Evolutionary conservation across 2,888 invertebrate genomes (phyloP).

Genomic region (Torymus tubicola): DNA sequence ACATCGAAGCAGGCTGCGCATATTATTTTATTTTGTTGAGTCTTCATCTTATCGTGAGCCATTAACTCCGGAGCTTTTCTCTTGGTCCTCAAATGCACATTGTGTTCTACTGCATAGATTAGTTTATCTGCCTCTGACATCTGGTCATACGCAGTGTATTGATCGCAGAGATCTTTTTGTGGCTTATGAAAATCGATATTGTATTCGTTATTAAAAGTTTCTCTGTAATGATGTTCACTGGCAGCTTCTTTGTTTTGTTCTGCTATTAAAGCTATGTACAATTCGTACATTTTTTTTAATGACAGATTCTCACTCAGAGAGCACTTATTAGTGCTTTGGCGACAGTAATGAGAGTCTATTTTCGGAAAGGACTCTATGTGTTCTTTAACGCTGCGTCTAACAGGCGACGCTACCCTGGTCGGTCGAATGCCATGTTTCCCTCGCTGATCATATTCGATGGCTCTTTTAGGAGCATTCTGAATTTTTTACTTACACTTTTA

Average conservation of each 20-base stretch:
- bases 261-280: constrained; percentile 6
- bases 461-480: neutral
- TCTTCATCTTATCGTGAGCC: neutral
- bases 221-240: constrained; percentile 6
- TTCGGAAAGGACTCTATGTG: constrained; percentile 56
- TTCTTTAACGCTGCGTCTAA: constrained; percentile 30
- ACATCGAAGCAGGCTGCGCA: neutral
- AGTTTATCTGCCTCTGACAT: constrained; percentile 3
- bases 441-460: neutral
- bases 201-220: constrained; percentile 34
- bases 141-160: constrained; percentile 21
- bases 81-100: constrained; percentile 1
- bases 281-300: constrained; percentile 46
- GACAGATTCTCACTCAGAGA: constrained; percentile 46
- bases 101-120: neutral
- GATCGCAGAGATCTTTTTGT: constrained; percentile 52
- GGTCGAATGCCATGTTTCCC: neutral
- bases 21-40: constrained; percentile 1
- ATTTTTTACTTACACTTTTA: neutral
- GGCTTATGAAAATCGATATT: constrained; percentile 50
- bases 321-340: constrained; percentile 34
- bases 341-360: constrained; percentile 54
- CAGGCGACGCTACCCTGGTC: neutral
- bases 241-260: constrained; percentile 3
- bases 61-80: neutral